phyloP scores from a whole-genome alignment of 2,113 vertebrate genomes.

The Microcebus ravelobensis region DNA sequence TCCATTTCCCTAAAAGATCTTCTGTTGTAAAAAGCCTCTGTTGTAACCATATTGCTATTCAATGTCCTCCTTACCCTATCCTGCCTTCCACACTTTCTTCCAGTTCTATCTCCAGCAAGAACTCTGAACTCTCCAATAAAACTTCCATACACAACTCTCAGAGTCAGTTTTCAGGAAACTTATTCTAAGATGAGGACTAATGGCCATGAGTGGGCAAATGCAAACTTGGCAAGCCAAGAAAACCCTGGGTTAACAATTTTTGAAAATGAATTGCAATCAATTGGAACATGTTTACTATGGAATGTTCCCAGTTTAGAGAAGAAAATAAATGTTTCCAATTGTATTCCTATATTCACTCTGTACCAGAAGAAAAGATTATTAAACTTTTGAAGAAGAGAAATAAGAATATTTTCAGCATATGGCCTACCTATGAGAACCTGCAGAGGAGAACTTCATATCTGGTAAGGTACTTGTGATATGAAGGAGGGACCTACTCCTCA shows the following conservation, averaged over 20 bases:
- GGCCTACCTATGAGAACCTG: background rate
- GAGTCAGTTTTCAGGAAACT: background rate
- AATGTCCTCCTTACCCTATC: background rate
- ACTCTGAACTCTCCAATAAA: background rate
- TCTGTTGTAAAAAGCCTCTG: background rate
- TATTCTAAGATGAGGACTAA: background rate
- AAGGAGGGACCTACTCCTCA: background rate
- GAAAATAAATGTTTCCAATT: conserved; percentile 19
- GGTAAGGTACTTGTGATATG: background rate
- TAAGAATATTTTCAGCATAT: background rate
- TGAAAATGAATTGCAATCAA: background rate
- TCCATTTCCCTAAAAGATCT: background rate
- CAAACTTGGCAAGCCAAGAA: background rate
- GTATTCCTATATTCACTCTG: background rate
- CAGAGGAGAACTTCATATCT: background rate
- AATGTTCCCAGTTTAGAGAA: background rate
- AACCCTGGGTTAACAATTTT: background rate
- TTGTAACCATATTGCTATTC: background rate
- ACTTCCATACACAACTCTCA: background rate
- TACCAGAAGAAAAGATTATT: conserved; percentile 1
- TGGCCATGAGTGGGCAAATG: background rate
- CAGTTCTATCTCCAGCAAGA: background rate
- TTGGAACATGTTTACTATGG: background rate
- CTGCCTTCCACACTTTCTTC: background rate
- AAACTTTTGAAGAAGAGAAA: background rate